Percentiles rank a stretch among this genome's conserved stretches.
Conservation (phyloP, 2,113 vertebrate species). For the Amphiprion percula region DNA sequence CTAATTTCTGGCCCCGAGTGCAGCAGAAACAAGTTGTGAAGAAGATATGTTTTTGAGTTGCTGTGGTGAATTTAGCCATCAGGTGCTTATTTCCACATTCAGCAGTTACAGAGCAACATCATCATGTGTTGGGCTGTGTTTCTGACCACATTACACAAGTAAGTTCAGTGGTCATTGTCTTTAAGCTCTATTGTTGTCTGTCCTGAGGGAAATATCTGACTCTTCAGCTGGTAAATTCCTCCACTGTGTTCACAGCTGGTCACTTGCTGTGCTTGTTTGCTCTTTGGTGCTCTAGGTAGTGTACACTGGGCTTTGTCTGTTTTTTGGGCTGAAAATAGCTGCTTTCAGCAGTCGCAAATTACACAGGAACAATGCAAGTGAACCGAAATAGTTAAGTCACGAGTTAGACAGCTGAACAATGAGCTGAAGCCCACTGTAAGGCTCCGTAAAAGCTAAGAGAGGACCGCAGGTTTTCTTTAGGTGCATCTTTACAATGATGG, state of each 20-base stretch:
- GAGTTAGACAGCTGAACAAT: neutral
- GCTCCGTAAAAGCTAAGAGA: neutral
- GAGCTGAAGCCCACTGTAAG: neutral
- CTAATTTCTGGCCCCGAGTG: neutral
- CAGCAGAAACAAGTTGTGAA: neutral
- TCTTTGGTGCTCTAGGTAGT: neutral
- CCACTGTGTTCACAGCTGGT: neutral
- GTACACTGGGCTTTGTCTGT: neutral
- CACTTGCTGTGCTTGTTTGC: neutral
- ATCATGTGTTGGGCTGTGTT: too few species aligned
- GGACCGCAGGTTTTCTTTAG: neutral
- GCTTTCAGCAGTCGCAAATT: neutral
- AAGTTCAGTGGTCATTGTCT: too few species aligned
- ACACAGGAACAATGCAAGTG: neutral
- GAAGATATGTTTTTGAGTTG: too few species aligned
- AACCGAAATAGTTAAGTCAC: neutral
- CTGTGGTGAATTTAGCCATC: too few species aligned
- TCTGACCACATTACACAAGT: too few species aligned
- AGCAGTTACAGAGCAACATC: too few species aligned
- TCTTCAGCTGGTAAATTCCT: slow-evolving; percentile 5
- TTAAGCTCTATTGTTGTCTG: neutral
- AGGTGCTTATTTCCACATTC: too few species aligned
- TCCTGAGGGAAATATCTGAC: neutral
- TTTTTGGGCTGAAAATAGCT: neutral
- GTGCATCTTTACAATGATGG: neutral